These are phyloP conservation scores for Hyperopisus bebe DNA, from an alignment of 2,113 vertebrate species.

Conservation along the genomic window DNA sequence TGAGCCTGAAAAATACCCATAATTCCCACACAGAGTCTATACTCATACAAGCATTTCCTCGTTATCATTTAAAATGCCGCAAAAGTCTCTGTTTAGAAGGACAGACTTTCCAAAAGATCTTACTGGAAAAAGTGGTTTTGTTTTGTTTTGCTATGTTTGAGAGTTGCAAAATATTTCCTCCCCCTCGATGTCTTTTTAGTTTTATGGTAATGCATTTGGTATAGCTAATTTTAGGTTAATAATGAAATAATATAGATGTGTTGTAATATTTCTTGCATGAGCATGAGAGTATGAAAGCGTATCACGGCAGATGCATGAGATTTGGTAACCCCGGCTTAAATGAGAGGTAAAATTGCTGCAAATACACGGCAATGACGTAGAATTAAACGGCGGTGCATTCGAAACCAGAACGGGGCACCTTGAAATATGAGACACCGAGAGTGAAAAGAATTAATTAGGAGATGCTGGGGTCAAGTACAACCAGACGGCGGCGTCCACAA, in stretches of 20 bases:
- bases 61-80: neutral
- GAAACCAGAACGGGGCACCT: neutral
- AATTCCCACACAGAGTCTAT: neutral
- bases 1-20: neutral
- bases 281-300: too few relatives aligned
- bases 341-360: neutral
- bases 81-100: neutral
- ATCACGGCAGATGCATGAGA: too few relatives aligned
- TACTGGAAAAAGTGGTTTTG: neutral
- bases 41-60: neutral
- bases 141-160: neutral
- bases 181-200: neutral
- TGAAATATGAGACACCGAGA: neutral
- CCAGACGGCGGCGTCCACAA: neutral
- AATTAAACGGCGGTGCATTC: neutral
- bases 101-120: neutral
- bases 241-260: too few relatives aligned
- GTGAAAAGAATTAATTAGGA: slow-evolving; percentile 1
- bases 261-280: too few relatives aligned
- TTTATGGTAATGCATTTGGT: neutral
- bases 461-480: slow-evolving; percentile 15
- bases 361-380: neutral
- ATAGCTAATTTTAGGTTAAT: too few relatives aligned
- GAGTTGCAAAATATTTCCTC: neutral
- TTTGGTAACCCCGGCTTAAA: neutral